Conservation (phyloP, 2,888 invertebrate genomes). For the Neria commutata region DNA sequence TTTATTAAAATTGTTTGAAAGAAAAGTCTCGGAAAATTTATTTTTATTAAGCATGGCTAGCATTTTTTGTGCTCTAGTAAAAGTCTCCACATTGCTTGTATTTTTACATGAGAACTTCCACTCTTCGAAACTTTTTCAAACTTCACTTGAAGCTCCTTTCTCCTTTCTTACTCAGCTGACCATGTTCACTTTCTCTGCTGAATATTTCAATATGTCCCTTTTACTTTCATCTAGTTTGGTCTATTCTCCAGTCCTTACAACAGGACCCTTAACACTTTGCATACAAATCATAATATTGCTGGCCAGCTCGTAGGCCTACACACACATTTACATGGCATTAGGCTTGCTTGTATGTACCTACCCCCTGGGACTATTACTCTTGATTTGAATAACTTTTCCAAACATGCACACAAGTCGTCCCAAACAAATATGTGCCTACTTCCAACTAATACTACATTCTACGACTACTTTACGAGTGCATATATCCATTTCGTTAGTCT, state of each 20-base stretch:
- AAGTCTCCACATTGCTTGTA: no score
- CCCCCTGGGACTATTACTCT: constrained; percentile 7
- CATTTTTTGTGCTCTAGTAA: no score
- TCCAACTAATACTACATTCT: constrained; percentile 3
- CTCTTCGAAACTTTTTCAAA: no score
- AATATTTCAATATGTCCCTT: constrained; percentile 2
- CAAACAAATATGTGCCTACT: constrained; percentile 13
- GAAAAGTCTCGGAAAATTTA: no score
- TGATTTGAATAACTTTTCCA: constrained; percentile 6
- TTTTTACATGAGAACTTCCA: no score
- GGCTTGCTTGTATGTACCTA: neutral
- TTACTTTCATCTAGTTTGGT: neutral
- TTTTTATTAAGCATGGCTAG: no score
- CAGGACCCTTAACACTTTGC: constrained; percentile 1
- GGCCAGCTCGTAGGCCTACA: neutral
- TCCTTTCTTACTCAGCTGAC: no score
- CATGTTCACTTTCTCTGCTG: no score
- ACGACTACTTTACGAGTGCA: no score
- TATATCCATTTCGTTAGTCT: no score
- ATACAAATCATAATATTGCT: constrained; percentile 10
- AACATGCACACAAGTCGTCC: neutral
- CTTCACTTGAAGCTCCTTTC: no score
- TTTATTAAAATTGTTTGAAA: no score
- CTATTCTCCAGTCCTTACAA: neutral
- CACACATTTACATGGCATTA: neutral